Evolutionary conservation across 1,140 invertebrate genomes (phyloP), one percentile per base, ranked within the genome.

Genomic region (Cotesia chilonis): DNA sequence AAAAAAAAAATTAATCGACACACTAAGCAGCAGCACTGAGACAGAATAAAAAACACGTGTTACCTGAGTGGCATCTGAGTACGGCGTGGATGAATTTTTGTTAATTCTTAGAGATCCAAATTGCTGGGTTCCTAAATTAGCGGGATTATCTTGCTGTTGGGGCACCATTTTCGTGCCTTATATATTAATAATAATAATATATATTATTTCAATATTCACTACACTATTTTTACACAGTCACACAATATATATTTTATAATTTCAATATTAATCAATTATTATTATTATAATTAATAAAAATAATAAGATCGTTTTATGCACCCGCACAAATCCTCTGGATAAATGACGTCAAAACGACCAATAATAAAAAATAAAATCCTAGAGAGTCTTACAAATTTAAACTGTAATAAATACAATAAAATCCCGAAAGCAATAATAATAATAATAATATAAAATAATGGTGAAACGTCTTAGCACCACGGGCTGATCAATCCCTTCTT

Each of bases 31-130:
- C 35, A 28, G 28, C 35, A 10, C 12, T 57, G 54, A n/a, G 14
- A 41, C 20, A 68, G 74, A 61, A 61, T 28, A 10, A 61, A 61
- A 61, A 55, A 55, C 54, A 55, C 12, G 17, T 20, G 54, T 55
- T 90, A 96, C 94, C 92, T 97, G 95, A 75, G 96, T 98, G 54
- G 96, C 96, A 90, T 98, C 96, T 73, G 96, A 95, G 87, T 98
- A 98, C 14, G 96, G 96, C 59, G 96, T 98, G 37, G 91, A 89
- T 10, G 96, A 97, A 86, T 95, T 94, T 87, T 95, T 93, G 87
- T 95, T 92, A 80, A 98, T 92, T 72, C 94, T 89, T 82, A 94
- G 91, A 54, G 94, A 96, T 76, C 94, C 95, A 86, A 96, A 96
- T 74, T 94, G 81, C 36, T 88, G 88, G 28, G 87, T 81, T 55